Evolutionary conservation across 2,888 invertebrate species (phyloP).

Genomic region (Osmoderma eremita): DNA sequence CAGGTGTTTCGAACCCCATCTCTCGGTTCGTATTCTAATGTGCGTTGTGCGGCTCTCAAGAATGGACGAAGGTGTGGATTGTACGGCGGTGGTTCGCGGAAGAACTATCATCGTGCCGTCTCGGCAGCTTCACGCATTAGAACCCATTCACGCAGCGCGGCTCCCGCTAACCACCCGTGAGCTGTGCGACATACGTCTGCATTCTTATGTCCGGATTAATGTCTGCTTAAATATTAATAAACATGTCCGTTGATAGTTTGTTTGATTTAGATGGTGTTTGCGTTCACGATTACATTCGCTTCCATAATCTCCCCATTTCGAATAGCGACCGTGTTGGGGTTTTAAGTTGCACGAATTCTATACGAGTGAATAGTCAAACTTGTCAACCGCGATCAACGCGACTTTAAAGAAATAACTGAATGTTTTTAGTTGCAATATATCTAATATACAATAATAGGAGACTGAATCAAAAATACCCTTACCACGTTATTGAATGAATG

Average conservation of each 20-base stretch:
- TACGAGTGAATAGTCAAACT: neutral
- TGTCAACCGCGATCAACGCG: neutral
- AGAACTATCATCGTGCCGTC: conserved; percentile 50
- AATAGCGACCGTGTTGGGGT: conserved; percentile 7
- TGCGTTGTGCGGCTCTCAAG: conserved; percentile 9
- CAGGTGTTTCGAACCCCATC: conserved; percentile 24
- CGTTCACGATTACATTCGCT: conserved; percentile 20
- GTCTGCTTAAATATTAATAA: conserved; percentile 51
- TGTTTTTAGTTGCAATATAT: neutral
- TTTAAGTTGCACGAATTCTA: neutral
- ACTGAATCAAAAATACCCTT: no score
- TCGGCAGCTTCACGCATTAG: conserved; percentile 53
- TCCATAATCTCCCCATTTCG: conserved; percentile 20
- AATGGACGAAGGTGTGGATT: conserved; percentile 23
- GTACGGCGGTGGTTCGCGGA: conserved; percentile 49
- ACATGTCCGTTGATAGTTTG: conserved; percentile 51
- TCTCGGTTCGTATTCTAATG: neutral
- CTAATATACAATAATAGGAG: no score
- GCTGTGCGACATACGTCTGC: conserved; percentile 47
- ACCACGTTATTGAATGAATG: no score
- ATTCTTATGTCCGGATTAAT: conserved; percentile 49
- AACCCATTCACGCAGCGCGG: conserved; percentile 46
- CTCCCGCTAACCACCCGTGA: conserved; percentile 49
- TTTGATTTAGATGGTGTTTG: conserved; percentile 48
- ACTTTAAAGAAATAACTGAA: neutral